Conservation (phyloP, 2,113 vertebrate genomes). For the Acrocephalus kingi region DNA sequence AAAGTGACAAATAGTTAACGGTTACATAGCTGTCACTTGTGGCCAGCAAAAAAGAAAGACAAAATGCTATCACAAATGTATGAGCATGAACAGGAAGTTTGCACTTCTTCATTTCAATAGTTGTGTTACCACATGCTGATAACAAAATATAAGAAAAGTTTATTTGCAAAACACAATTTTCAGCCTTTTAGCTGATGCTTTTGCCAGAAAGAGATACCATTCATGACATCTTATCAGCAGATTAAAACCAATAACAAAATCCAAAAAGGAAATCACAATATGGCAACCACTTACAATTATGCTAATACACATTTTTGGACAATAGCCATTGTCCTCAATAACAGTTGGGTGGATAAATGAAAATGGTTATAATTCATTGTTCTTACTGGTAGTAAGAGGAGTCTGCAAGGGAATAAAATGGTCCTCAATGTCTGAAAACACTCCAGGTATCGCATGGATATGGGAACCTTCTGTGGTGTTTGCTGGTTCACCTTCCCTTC, state of each 20-base stretch:
- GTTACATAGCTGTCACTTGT: background rate
- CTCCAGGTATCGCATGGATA: background rate
- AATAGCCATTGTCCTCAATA: background rate
- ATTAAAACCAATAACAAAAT: background rate
- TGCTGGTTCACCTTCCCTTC: background rate
- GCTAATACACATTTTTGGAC: background rate
- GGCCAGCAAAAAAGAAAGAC: background rate
- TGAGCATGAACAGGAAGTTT: background rate
- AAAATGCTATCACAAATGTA: background rate
- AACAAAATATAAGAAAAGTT: background rate
- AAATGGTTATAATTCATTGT: background rate
- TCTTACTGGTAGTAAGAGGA: slow-evolving; percentile 49
- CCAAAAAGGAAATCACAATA: background rate
- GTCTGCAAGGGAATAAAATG: background rate
- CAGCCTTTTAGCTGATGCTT: background rate
- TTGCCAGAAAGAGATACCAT: background rate
- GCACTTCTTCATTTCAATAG: background rate
- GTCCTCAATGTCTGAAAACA: background rate
- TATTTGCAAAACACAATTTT: background rate
- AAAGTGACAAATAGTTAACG: background rate
- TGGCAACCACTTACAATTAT: background rate
- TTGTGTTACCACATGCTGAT: background rate
- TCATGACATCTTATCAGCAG: background rate
- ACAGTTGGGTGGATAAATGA: background rate
- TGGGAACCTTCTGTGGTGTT: background rate